phyloP scores from a whole-genome alignment of 2,797 vertebrate genomes.

The Falco columbarius region DNA sequence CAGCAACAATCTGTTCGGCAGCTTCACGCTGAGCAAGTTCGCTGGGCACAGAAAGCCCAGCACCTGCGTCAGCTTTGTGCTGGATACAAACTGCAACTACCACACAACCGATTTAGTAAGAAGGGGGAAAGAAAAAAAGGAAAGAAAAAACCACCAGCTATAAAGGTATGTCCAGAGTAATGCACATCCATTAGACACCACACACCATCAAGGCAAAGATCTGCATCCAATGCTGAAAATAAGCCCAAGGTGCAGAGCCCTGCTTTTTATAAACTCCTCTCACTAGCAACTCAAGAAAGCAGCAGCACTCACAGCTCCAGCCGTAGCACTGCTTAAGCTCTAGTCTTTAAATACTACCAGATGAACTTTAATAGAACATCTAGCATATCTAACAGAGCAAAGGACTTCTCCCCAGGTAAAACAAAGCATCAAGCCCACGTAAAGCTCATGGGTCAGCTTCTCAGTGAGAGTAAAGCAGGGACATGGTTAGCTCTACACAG shows the following conservation, averaged over 20 bases:
- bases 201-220: not conserved
- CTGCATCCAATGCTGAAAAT: not conserved
- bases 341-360: not conserved
- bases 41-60: rapidly evolving
- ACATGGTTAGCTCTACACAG: not conserved
- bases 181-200: rapidly evolving
- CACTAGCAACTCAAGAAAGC: not conserved
- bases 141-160: not conserved
- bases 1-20: not conserved
- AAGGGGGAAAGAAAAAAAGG: not conserved
- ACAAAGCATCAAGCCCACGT: not conserved
- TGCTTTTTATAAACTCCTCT: not conserved
- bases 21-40: not conserved
- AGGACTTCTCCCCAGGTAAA: not conserved
- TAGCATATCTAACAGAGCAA: not conserved
- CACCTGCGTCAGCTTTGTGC: not conserved
- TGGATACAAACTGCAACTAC: not conserved
- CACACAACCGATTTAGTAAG: not conserved
- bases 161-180: not conserved
- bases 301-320: not conserved
- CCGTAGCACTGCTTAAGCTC: not conserved
- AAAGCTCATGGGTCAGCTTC: not conserved
- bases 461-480: not conserved
- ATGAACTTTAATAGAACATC: not conserved
- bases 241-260: not conserved